phyloP scores from a whole-genome alignment of 2,888 invertebrate species.

The Parascotia fuliginaria region DNA sequence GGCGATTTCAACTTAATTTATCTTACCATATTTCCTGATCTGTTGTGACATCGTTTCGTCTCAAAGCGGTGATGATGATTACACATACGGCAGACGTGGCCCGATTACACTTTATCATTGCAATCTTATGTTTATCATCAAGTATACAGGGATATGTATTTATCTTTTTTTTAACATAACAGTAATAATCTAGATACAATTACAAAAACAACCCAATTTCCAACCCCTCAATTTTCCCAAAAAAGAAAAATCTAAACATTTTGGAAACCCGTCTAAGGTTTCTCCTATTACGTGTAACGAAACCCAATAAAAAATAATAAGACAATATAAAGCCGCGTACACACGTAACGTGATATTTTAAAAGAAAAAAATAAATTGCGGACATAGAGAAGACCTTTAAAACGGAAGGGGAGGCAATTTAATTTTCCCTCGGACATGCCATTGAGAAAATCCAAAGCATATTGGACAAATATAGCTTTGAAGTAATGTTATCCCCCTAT shows the following conservation, averaged over 20 bases:
- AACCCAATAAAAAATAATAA: slow-evolving; percentile 71
- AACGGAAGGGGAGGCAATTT: slow-evolving; percentile 74
- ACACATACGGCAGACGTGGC: too few relatives aligned
- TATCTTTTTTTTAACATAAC: too few relatives aligned
- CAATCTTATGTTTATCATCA: too few relatives aligned
- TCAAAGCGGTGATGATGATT: too few relatives aligned
- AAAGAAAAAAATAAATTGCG: slow-evolving; percentile 56
- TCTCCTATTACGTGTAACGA: slow-evolving; percentile 62
- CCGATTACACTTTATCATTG: too few relatives aligned
- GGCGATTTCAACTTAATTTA: too few relatives aligned
- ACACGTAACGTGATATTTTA: slow-evolving; percentile 78
- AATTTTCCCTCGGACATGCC: slow-evolving; percentile 74
- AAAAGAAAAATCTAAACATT: slow-evolving; percentile 26
- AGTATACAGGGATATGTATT: too few relatives aligned
- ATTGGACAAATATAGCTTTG: slow-evolving; percentile 78
- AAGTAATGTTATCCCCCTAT: slow-evolving; percentile 71
- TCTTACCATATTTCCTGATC: too few relatives aligned
- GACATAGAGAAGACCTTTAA: slow-evolving; percentile 80
- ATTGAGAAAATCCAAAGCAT: slow-evolving; percentile 82
- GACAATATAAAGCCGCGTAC: slow-evolving; percentile 61
- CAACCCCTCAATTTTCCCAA: slow-evolving; percentile 9
- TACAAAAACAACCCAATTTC: slow-evolving; percentile 5
- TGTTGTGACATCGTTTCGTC: too few relatives aligned
- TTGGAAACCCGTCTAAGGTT: slow-evolving; percentile 57
- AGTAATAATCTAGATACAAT: background rate